Base-by-base conservation (phyloP, 2,888 invertebrate genomes). In the Tenthredo mesomela region DNA sequence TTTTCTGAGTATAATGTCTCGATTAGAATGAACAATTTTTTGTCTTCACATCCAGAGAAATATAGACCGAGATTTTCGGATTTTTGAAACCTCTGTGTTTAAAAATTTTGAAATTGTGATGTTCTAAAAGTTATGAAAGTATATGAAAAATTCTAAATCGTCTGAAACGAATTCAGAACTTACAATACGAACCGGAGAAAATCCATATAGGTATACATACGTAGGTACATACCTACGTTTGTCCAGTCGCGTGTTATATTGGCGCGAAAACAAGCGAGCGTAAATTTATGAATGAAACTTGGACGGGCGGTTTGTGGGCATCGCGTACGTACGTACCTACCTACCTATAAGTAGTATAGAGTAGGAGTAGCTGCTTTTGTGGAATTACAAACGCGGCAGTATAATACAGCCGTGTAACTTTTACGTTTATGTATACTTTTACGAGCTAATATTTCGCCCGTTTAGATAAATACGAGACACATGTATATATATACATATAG, bases 261-360 rank as follows among this genome's bases (percentile, higher is more conserved):
- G 67, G 67, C 67, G 67, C 67, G 67, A 67, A 67, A 67, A 67
- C 67, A 67, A 67, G 67, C 71, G 21, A 40, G n/a, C 21, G 43
- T 29, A 18, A 40, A 73, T 73, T 73, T 73, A 73, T 73, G 71
- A 73, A 73, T 73, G 71, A 61, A 70, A 73, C 71, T 73, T 43
- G 40, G 29, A 1, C 25, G 33, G 18, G 70, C 47, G 61, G 54
- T 6, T 6, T n/a, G 7, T n/a, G 54, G 65, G 25, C 12, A 33
- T 67, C 15, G 67, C n/a, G n/a, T n/a, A n/a, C n/a, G n/a, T n/a
- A 29, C 67, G 67, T 67, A 67, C 21, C 4, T 33, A 33, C n/a
- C n/a, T 33, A 33, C 29, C 29, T 29, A 29, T 29, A 29, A 1
- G 67, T 47, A 47, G 1, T 37, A 10, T 25, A 25, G 21, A 25